A percentile compares a stretch with the other conserved stretches of the same genome.
These are phyloP conservation scores for Ifrita kowaldi DNA, from an alignment of 2,113 vertebrate genomes.

Conservation along the genomic window DNA sequence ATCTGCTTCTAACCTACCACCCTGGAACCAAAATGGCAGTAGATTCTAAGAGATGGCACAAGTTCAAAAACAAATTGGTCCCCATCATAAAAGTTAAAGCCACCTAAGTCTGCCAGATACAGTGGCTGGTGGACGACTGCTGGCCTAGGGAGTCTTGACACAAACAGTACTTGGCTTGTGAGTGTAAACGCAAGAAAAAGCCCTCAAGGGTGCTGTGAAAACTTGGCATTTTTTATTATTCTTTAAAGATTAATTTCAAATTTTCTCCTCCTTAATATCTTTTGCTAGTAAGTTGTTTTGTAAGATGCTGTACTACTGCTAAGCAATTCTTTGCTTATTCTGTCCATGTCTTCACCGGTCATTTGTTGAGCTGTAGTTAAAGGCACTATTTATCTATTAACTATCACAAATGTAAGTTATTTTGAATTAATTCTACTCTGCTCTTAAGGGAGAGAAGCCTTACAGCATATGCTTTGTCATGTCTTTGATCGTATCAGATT, in stretches of 20 bases:
- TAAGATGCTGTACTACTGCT: background rate
- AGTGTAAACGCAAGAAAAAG: background rate
- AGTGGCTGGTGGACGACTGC: background rate
- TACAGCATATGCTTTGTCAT: background rate
- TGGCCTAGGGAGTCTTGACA: background rate
- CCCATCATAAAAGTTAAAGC: background rate
- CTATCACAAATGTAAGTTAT: background rate
- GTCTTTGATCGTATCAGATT: slow-evolving; percentile 9
- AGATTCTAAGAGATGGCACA: background rate
- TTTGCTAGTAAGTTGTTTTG: background rate
- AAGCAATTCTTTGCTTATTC: background rate
- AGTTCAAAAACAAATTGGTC: background rate
- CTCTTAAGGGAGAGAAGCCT: background rate
- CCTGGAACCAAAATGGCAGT: background rate
- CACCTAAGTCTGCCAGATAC: background rate
- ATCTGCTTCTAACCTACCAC: background rate
- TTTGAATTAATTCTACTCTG: background rate
- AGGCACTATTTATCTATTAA: background rate
- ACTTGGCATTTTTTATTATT: background rate
- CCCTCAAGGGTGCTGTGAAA: background rate
- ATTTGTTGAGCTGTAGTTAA: background rate
- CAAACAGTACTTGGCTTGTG: background rate
- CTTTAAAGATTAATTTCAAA: background rate
- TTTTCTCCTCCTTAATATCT: background rate
- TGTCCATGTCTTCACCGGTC: background rate